A percentile compares a stretch with the other conserved stretches of the same genome.
Conservation (phyloP, 2,888 invertebrate species). For the Formica aserva region DNA sequence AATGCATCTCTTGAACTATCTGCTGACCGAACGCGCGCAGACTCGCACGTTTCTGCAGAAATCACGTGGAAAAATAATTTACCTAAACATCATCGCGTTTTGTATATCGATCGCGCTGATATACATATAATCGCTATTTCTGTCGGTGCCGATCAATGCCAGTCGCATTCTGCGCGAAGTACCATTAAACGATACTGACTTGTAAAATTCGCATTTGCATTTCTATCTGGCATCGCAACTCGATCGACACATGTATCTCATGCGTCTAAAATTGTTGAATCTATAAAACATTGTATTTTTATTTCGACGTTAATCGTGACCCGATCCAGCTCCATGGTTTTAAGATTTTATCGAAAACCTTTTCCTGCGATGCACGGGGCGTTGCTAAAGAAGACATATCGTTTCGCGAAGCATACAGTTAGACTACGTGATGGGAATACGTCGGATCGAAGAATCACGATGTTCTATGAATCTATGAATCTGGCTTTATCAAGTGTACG, state of each 20-base stretch:
- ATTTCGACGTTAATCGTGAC: neutral
- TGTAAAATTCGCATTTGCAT: neutral
- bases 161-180: neutral
- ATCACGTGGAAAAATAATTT: constrained; percentile 73
- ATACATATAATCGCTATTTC: neutral
- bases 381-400: constrained; percentile 38
- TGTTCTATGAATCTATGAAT: constrained; percentile 20
- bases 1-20: constrained; percentile 63
- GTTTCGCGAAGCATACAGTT: constrained; percentile 8
- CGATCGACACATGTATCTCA: neutral
- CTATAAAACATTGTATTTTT: neutral
- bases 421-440: constrained; percentile 33
- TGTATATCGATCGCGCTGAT: neutral
- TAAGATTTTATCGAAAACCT: constrained; percentile 24
- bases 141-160: constrained; percentile 18
- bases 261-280: neutral
- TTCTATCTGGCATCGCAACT: constrained; percentile 4
- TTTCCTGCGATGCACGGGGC: neutral
- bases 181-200: constrained; percentile 14
- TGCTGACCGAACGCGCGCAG: constrained; percentile 32
- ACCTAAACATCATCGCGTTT: constrained; percentile 61
- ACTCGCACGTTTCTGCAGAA: constrained; percentile 57
- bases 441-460: neutral
- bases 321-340: neutral
- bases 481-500: neutral